Evolutionary conservation across 30 jellyfish, hydroid and myxozoan species (phyloP).

Genomic region (Turritopsis dohrnii): DNA sequence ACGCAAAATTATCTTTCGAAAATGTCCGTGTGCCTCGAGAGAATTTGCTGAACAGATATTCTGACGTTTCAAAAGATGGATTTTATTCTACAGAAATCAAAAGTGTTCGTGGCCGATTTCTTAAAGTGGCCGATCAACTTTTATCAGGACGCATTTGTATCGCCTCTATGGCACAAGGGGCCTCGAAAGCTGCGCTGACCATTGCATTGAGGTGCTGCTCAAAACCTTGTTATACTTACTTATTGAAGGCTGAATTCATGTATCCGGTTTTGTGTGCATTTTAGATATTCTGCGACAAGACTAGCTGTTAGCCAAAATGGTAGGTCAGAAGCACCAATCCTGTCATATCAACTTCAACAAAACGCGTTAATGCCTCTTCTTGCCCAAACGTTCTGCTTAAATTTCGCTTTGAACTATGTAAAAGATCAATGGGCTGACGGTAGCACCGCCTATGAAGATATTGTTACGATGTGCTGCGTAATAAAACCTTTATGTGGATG

Average conservation of each 20-base stretch:
- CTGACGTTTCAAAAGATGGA: conserved; percentile 78
- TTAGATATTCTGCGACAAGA: conserved; percentile 76
- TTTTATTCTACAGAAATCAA: conserved; percentile 55
- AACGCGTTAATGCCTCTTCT: conserved; percentile 79
- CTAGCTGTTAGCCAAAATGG: conserved; percentile 86
- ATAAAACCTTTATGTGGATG: conserved; percentile 88
- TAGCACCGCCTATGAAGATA: conserved; percentile 77
- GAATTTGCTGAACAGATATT: conserved; percentile 60
- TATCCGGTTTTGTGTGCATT: neutral
- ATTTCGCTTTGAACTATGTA: conserved; percentile 68
- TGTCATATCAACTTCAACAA: conserved; percentile 80
- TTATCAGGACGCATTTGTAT: conserved; percentile 87
- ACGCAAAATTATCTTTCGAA: conserved; percentile 75
- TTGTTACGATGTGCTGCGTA: conserved; percentile 91
- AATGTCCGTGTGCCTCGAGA: conserved; percentile 93
- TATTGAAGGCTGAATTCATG: neutral
- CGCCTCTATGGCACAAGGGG: conserved; percentile 80
- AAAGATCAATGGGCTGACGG: conserved; percentile 88
- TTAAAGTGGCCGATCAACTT: conserved; percentile 71
- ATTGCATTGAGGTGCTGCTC: conserved; percentile 61
- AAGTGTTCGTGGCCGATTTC: conserved; percentile 75
- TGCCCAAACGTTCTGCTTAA: conserved; percentile 69
- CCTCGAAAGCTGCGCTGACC: conserved; percentile 75
- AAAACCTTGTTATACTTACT: neutral
- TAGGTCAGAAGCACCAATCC: conserved; percentile 76